These are phyloP conservation scores for Carpatolechia fugitivella DNA, from an alignment of 2,888 invertebrate genomes.

Conservation along the genomic window DNA sequence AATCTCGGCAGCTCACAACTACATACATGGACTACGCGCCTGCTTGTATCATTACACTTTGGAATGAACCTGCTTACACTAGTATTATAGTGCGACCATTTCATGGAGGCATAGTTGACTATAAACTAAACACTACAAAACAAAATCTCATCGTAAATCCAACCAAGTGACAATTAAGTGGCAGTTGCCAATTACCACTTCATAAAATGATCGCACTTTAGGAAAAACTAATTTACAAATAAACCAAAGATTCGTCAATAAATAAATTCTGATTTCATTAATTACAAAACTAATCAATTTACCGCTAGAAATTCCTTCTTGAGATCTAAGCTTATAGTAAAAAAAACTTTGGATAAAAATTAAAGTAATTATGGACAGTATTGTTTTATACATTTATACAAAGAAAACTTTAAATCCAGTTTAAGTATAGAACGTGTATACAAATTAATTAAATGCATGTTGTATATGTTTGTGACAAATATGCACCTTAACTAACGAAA, in stretches of 20 bases:
- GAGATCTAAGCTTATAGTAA: slow-evolving; percentile 75
- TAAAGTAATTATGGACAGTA: slow-evolving; percentile 63
- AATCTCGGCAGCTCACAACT: slow-evolving; percentile 53
- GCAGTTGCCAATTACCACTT: not conserved
- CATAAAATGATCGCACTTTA: slow-evolving; percentile 21
- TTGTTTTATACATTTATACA: slow-evolving; percentile 75
- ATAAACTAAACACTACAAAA: not conserved
- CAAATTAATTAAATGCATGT: slow-evolving; percentile 49
- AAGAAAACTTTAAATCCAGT: slow-evolving; percentile 50
- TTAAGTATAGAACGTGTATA: slow-evolving; percentile 37
- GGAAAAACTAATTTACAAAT: slow-evolving; percentile 63
- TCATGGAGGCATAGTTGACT: slow-evolving; percentile 1
- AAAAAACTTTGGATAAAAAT: slow-evolving; percentile 75
- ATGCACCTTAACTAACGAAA: slow-evolving; percentile 50
- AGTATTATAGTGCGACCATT: slow-evolving; percentile 29
- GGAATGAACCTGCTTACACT: slow-evolving; percentile 70
- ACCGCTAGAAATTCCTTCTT: slow-evolving; percentile 66
- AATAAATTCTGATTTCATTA: slow-evolving; percentile 69
- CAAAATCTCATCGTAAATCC: too few species aligned
- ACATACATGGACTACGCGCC: slow-evolving; percentile 47
- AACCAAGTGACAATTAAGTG: too few species aligned
- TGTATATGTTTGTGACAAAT: slow-evolving; percentile 51
- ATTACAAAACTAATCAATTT: slow-evolving; percentile 64
- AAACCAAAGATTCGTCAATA: slow-evolving; percentile 60
- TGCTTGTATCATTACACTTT: slow-evolving; percentile 57